Evolutionary conservation across 23 tunicate species (phyloP).

Genomic region (Trididemnum clinides): DNA sequence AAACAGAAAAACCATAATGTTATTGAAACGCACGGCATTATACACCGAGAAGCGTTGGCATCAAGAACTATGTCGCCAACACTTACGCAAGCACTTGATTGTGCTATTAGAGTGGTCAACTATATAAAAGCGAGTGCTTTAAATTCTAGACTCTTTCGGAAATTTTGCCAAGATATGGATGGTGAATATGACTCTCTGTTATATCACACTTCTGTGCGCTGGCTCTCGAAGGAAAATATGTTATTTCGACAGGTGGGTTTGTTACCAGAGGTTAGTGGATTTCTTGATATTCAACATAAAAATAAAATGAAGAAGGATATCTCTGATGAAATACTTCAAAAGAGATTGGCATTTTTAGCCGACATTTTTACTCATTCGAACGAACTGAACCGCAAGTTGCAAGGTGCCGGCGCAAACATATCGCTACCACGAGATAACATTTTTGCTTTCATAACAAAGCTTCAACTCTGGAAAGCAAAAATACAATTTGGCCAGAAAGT

Average conservation of each 20-base stretch:
- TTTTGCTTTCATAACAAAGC: conserved; percentile 17
- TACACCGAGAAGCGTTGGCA: conserved; percentile 17
- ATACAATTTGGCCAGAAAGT: conserved; percentile 40
- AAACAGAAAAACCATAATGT: not conserved
- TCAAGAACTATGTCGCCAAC: not conserved
- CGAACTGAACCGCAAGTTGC: conserved; percentile 57
- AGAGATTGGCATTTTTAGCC: conserved; percentile 44
- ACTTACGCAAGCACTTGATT: conserved; percentile 28
- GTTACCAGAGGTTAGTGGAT: conserved; percentile 31
- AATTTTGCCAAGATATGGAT: conserved; percentile 42
- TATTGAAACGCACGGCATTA: not conserved
- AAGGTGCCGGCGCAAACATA: conserved; percentile 31
- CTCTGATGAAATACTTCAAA: conserved; percentile 37
- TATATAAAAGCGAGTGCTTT: too few species aligned
- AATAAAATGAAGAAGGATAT: conserved; percentile 22
- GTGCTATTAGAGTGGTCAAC: conserved; percentile 23
- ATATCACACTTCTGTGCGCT: too few species aligned
- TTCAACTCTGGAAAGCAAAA: conserved; percentile 16
- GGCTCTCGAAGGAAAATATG: conserved; percentile 41
- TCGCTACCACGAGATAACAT: not conserved
- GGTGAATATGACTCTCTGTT: conserved; percentile 9
- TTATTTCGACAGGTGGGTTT: conserved; percentile 15
- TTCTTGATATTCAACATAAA: conserved; percentile 49
- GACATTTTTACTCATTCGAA: conserved; percentile 51
- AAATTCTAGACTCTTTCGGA: conserved; percentile 13